phyloP scores from a whole-genome alignment of 2,888 invertebrate genomes.

The Anorthoa munda region DNA sequence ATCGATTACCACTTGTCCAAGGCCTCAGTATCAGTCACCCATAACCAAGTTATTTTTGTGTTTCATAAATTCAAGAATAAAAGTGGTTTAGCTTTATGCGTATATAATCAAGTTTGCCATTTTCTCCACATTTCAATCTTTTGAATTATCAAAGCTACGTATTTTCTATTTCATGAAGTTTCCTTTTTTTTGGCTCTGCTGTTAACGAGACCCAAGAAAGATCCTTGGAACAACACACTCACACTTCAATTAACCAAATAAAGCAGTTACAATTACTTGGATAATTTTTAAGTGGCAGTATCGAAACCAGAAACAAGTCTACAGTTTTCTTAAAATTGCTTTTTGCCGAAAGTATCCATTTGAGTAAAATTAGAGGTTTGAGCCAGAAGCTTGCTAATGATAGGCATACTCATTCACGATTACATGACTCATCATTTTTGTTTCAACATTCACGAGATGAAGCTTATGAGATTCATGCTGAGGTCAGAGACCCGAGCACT shows the following conservation, averaged over 20 bases:
- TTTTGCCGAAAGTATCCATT: conserved; percentile 36
- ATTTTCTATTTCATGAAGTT: no score
- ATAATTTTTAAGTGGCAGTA: neutral
- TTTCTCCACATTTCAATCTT: no score
- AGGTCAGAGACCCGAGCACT: conserved; percentile 49
- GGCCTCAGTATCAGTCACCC: no score
- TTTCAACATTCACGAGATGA: conserved; percentile 48
- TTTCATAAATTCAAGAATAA: no score
- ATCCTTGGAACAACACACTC: neutral
- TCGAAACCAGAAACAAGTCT: conserved; percentile 1
- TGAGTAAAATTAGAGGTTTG: conserved; percentile 46
- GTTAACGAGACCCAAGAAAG: neutral
- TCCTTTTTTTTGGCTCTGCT: neutral
- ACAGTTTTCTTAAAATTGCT: neutral
- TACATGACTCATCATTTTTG: conserved; percentile 52
- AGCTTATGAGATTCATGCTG: conserved; percentile 48
- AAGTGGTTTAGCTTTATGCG: no score
- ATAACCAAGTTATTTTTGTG: no score
- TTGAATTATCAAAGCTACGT: no score
- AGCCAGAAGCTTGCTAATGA: conserved; percentile 50
- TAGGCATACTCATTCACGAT: conserved; percentile 49
- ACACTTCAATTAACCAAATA: no score
- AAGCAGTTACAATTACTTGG: neutral
- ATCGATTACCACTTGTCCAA: no score
- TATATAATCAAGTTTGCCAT: no score